A percentile compares a stretch with the other conserved stretches of the same genome.
Evolutionary conservation across 2,113 vertebrate species (phyloP).

Genomic region (Hemichromis elongatus): DNA sequence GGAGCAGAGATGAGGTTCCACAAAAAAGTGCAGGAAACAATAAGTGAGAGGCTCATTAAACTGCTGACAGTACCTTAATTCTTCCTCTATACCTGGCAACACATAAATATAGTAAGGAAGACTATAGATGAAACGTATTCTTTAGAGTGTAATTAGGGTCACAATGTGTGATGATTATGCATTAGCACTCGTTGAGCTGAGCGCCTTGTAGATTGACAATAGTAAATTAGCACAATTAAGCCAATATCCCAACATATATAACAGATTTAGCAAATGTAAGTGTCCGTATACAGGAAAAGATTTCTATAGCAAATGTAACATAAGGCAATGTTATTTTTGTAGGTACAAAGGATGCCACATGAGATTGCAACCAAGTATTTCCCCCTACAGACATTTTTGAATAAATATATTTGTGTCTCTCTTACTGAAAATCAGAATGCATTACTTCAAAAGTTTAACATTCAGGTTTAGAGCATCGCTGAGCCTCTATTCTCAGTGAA

Average conservation of each 20-base stretch:
- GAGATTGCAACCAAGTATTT: conserved; percentile 22
- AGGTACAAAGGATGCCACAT: conserved; percentile 18
- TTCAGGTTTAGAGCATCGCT: background rate
- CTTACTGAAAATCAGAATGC: background rate
- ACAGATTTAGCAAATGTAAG: conserved; percentile 25
- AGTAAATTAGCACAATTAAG: conserved; percentile 17
- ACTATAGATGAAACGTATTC: conserved; percentile 41
- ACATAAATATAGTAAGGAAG: conserved; percentile 46
- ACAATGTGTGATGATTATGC: conserved; percentile 38
- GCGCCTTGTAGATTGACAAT: conserved; percentile 14
- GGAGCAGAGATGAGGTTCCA: background rate
- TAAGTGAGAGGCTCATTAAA: conserved; percentile 65
- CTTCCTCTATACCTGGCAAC: conserved; percentile 19
- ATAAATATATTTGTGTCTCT: background rate
- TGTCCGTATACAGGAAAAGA: background rate
- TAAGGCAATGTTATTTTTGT: conserved; percentile 45
- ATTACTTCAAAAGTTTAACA: background rate
- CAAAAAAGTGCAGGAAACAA: conserved; percentile 46
- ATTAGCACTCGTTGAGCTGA: conserved; percentile 10
- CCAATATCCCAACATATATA: conserved; percentile 23
- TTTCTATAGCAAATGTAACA: conserved; percentile 25
- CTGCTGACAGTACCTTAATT: conserved; percentile 61
- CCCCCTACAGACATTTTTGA: background rate
- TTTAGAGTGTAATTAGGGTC: conserved; percentile 62
- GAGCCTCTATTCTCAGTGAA: background rate